Conservation (phyloP, 1,140 invertebrate species). For the Monomorium pharaonis region DNA sequence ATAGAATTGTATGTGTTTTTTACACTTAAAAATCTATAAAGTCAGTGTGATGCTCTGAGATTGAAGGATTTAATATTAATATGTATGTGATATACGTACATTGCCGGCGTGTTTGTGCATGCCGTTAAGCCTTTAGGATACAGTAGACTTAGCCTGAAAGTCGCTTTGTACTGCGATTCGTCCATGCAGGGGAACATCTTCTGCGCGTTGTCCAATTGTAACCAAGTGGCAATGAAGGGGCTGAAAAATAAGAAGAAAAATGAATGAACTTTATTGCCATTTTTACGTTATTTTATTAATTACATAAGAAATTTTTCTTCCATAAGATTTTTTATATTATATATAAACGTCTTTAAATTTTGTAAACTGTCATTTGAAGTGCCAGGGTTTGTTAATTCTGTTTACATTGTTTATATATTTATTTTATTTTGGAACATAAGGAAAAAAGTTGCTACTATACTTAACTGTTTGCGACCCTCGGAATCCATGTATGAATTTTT, state of each 20-base stretch:
- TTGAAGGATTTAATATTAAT: background rate
- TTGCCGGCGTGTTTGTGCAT: constrained; percentile 87
- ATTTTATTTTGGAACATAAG: background rate
- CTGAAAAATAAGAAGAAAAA: constrained; percentile 76
- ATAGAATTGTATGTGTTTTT: background rate
- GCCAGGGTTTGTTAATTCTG: background rate
- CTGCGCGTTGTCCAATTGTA: constrained; percentile 93
- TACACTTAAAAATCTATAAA: background rate
- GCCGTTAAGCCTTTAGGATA: constrained; percentile 87
- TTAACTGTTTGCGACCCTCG: constrained; percentile 85
- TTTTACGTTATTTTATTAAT: background rate
- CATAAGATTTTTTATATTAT: background rate
- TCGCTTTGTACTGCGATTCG: constrained; percentile 93
- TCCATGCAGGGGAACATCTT: constrained; percentile 97
- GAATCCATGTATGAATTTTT: constrained; percentile 86
- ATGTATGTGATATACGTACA: constrained; percentile 86
- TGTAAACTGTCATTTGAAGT: background rate
- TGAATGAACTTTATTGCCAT: background rate
- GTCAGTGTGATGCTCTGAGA: background rate
- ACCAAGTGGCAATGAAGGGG: constrained; percentile 89
- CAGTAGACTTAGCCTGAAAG: constrained; percentile 88
- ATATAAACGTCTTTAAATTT: background rate
- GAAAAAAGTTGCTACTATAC: constrained; percentile 12
- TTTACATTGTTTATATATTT: too few relatives aligned
- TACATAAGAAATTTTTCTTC: background rate